A percentile compares a stretch with the other conserved stretches of the same genome.
Evolutionary conservation across 2,797 vertebrate genomes (phyloP).

Genomic region (Apodemus agrarius): DNA sequence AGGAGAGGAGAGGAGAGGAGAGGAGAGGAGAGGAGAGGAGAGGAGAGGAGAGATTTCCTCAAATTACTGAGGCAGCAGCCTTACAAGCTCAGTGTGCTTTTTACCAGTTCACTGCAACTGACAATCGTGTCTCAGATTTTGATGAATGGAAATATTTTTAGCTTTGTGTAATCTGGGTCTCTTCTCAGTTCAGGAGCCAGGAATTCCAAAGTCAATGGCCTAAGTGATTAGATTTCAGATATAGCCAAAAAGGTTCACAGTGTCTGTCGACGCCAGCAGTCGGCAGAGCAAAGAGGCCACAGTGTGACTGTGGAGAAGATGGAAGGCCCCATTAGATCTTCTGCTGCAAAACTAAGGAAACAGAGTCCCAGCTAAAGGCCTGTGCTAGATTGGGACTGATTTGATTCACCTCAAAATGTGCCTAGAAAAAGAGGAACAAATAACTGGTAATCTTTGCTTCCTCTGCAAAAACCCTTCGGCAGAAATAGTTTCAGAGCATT

Average conservation of each 20-base stretch:
- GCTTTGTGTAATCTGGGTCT: constrained; percentile 37
- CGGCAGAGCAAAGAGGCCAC: neutral
- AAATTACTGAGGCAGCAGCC: neutral
- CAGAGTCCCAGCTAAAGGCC: neutral
- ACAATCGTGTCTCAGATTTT: constrained; percentile 53
- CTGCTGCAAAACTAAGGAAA: neutral
- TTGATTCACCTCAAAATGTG: constrained; percentile 18
- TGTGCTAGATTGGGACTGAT: neutral
- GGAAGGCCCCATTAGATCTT: neutral
- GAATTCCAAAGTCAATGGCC: constrained; percentile 31
- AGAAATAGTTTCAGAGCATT: neutral
- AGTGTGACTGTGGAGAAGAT: neutral
- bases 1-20: too few relatives aligned
- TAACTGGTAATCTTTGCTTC: neutral
- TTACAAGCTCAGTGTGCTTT: constrained; percentile 1
- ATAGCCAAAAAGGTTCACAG: neutral
- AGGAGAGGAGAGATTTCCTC: neutral
- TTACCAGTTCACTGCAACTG: constrained; percentile 27
- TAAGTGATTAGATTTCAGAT: neutral
- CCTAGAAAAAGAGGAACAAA: neutral
- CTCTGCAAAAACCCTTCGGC: neutral
- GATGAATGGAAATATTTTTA: constrained; percentile 62
- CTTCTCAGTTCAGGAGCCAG: constrained; percentile 41
- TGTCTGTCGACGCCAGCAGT: neutral
- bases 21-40: too few relatives aligned